phyloP scores from a whole-genome alignment of 2,797 vertebrate species.

The Aphelocoma californica region DNA sequence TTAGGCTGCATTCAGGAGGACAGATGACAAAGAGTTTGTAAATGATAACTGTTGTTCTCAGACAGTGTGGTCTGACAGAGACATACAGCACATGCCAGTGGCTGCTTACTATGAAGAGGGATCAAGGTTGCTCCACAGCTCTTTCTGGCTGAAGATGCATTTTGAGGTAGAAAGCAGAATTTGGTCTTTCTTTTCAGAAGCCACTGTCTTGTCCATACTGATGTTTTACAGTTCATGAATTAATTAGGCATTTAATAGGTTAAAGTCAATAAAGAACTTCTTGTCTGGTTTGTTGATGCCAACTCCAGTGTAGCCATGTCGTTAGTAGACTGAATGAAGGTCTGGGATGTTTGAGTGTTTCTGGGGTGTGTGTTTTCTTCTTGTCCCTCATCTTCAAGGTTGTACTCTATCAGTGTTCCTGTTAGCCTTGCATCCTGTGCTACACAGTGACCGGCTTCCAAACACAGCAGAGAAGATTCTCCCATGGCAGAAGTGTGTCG shows the following conservation, averaged over 20 bases:
- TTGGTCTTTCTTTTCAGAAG: not conserved
- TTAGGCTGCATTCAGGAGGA: not conserved
- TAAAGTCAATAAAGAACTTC: not conserved
- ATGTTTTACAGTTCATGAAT: not conserved
- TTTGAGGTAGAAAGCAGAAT: not conserved
- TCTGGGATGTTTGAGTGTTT: not conserved
- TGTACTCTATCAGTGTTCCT: not conserved
- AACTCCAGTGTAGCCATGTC: not conserved
- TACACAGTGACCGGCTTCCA: not conserved
- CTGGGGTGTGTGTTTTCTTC: not conserved
- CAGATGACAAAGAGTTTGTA: not conserved
- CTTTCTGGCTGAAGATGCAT: not conserved
- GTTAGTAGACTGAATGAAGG: not conserved
- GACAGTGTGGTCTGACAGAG: not conserved
- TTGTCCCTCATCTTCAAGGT: not conserved
- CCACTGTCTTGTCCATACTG: not conserved
- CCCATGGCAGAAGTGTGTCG: not conserved
- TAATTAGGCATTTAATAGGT: not conserved
- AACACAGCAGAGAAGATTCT: not conserved
- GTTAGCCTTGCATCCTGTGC: not conserved
- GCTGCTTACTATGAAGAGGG: not conserved
- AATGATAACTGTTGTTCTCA: not conserved
- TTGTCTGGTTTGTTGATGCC: not conserved
- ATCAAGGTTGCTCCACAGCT: not conserved
- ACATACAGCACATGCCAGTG: not conserved